A percentile compares a stretch with the other conserved stretches of the same genome.
Conservation (phyloP, 2,113 vertebrate species). For the Atrichornis clamosus region DNA sequence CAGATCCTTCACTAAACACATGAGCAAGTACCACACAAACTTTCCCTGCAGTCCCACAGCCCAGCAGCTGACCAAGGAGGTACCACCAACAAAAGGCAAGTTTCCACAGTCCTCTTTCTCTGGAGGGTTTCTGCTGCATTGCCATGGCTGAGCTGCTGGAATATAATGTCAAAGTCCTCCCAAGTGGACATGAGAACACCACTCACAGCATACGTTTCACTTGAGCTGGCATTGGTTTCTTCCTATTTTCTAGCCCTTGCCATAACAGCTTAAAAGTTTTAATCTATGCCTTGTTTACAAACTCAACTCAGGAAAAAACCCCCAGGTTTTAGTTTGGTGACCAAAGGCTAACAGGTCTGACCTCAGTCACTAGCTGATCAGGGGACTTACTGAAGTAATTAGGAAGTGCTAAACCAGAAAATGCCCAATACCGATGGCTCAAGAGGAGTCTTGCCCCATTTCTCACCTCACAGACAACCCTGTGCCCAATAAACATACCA, state of each 20-base stretch:
- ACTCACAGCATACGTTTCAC: background rate
- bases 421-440: background rate
- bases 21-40: background rate
- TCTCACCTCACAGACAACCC: background rate
- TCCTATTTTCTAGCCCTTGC: background rate
- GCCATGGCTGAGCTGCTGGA: background rate
- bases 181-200: background rate
- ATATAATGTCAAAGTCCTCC: background rate
- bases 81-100: background rate
- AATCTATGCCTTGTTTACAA: background rate
- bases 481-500: background rate
- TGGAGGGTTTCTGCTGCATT: background rate
- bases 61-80: background rate
- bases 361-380: background rate
- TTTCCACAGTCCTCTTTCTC: background rate
- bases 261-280: background rate
- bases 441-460: background rate
- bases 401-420: background rate
- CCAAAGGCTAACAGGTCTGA: background rate
- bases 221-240: background rate
- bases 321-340: background rate
- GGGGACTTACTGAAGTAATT: background rate
- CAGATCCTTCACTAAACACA: background rate
- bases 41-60: background rate
- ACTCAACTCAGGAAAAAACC: rapidly evolving